Evolutionary conservation across 1,140 invertebrate genomes (phyloP), one percentile per base, ranked within the genome.

Genomic region (Amyelois transitella): DNA sequence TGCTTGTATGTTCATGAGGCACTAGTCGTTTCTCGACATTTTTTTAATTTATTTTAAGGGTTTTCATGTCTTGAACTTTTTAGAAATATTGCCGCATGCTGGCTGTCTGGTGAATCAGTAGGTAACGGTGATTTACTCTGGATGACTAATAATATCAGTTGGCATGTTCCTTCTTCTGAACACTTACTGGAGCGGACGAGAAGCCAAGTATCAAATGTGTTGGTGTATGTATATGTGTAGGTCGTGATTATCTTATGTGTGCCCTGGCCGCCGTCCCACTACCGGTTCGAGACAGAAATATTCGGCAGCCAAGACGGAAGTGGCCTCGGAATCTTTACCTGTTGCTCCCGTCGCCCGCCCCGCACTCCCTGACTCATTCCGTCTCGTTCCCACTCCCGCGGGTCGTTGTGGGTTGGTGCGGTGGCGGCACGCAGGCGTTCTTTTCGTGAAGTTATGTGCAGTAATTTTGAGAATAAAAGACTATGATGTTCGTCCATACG

Each of bases 241-340:
- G 69, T 70, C 55, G 66, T 68, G 64, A 67, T 72, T 62, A 72
- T 72, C 55, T 69, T 51, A 63, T 72, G 66, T 72, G 68, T 64
- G 71, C 69, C 63, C 74, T 85, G 85, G 81, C 82, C 62, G 75
- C 67, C 70, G 72, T 74, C 81, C 80, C 80, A 88, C 85, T 88
- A 88, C 85, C 85, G 82, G 85, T 88, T 86, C 77, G 76, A 83
- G 75, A 86, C 82, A 88, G 81, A 88, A 86, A 88, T 88, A 88
- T 88, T 88, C 82, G 85, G 82, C 85, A 85, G 81, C 82, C 73
- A 85, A 88, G 85, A 82, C 85, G 85, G 85, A 88, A 88, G 85
- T 88, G 85, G 82, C 81, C 85, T 88, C 85, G 85, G 85, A 85
- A 88, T 88, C 85, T 88, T 86, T 88, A 88, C 82, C 85, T 88